phyloP scores from a whole-genome alignment of 2,888 invertebrate species.

The Cheilosia variabilis region DNA sequence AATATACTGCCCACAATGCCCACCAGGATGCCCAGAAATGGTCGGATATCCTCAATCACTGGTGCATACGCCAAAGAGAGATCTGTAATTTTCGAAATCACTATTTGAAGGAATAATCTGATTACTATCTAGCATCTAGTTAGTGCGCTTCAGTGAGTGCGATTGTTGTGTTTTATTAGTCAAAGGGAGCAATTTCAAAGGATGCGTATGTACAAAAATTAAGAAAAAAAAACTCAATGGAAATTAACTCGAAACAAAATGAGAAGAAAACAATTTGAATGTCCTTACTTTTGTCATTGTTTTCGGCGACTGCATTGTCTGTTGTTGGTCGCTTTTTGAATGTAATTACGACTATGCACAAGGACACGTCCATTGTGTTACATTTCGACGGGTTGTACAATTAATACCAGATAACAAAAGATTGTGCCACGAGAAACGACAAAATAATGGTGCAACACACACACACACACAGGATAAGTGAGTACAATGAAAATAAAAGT shows the following conservation, averaged over 20 bases:
- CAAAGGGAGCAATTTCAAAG: background rate
- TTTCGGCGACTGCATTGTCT: constrained; percentile 62
- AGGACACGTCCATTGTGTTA: constrained; percentile 63
- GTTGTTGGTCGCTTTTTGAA: constrained; percentile 78
- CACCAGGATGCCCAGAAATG: constrained; percentile 85
- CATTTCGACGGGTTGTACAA: constrained; percentile 33
- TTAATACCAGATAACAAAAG: constrained; percentile 70
- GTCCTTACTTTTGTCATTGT: constrained; percentile 71
- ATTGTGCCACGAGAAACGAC: constrained; percentile 66
- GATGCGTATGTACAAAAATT: constrained; percentile 1
- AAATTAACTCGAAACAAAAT: constrained; percentile 26
- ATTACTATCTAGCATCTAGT: constrained; percentile 29
- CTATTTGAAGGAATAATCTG: constrained; percentile 74
- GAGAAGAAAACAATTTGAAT: constrained; percentile 51
- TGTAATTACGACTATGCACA: constrained; percentile 81
- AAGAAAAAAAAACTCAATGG: background rate
- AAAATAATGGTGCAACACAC: constrained; percentile 59
- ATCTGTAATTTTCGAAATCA: constrained; percentile 78
- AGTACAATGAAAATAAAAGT: constrained; percentile 52
- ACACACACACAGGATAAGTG: constrained; percentile 20
- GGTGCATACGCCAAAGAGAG: constrained; percentile 83
- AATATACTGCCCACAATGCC: constrained; percentile 85
- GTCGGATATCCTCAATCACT: constrained; percentile 85
- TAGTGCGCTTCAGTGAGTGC: constrained; percentile 13
- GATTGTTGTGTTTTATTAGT: background rate